Evolutionary conservation across 2,888 invertebrate species (phyloP), one percentile per base, ranked within the genome.

Genomic region (Diogma glabrata): DNA sequence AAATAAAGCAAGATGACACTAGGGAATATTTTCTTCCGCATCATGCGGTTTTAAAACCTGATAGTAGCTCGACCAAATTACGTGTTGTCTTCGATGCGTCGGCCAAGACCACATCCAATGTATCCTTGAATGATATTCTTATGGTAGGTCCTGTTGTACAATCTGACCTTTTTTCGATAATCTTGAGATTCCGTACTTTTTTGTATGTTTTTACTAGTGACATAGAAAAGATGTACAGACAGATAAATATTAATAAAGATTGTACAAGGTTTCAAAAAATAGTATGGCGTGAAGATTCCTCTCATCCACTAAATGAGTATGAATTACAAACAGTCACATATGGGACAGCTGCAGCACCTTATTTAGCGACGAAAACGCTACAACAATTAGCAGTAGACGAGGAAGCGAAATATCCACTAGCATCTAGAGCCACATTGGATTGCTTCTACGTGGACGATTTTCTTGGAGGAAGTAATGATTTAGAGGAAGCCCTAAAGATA

Each of bases 21-120:
- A 22, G 24, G 4, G n/a, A 12, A 3, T 56, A 53, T 30, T 57
- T 48, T 51, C 20, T 58, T 19, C 56, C 56, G 3, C 57, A 57
- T 51, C 57, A 57, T 47, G 52, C 51, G 9, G 53, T 56, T 9
- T 36, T 57, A 10, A 52, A 53, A 30, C 47, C 47, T 26, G 14
- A 24, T 3, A 54, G 51, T 30, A 22, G 22, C 8, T 48, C 40
- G 1, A 49, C 49, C 9, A 52, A 52, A 24, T 10, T 52, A 5
- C 16, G 49, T 3, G 49, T 52, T 12, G 52, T 52, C 2, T 52
- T 52, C 17, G 47, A 52, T 17, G 55, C 43, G 16, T 54, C 46
- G 14, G 14, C 19, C 2, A 51, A 55, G 47, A 52, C 48, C 0
- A 24, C 49, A 6, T 19, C 28, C 3, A 49, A 49, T 10, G 10